These are phyloP conservation scores for Clostera curtula DNA, from an alignment of 2,888 invertebrate genomes.

Conservation along the genomic window DNA sequence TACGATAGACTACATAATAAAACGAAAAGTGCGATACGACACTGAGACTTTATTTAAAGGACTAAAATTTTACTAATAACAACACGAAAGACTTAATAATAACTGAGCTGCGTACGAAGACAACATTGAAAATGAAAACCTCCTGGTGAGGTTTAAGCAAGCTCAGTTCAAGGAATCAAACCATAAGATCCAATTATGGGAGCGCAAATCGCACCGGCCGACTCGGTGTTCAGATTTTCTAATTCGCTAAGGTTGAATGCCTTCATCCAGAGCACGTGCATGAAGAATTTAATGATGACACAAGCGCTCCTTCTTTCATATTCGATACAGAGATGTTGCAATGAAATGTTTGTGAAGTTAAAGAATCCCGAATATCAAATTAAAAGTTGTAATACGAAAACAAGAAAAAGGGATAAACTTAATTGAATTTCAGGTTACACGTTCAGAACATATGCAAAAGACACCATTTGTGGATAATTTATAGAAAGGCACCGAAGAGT, in stretches of 20 bases:
- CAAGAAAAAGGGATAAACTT: not conserved
- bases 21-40: no score
- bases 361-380: not conserved
- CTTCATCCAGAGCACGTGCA: constrained; percentile 44
- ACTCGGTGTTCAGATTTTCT: constrained; percentile 38
- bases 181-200: constrained; percentile 41
- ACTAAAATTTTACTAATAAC: not conserved
- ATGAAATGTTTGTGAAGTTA: no score
- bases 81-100: not conserved
- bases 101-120: no score
- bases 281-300: constrained; percentile 47
- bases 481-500: no score
- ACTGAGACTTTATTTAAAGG: no score
- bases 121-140: no score
- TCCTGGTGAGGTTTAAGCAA: constrained; percentile 3
- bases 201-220: constrained; percentile 31
- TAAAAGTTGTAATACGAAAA: not conserved
- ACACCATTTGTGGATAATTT: no score
- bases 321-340: constrained; percentile 15
- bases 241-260: constrained; percentile 50
- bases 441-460: no score
- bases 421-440: no score
- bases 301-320: constrained; percentile 25
- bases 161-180: constrained; percentile 28
- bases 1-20: no score